A percentile compares a stretch with the other conserved stretches of the same genome.
phyloP scores from a whole-genome alignment of 2,888 invertebrate genomes.

The Clostera curtula region DNA sequence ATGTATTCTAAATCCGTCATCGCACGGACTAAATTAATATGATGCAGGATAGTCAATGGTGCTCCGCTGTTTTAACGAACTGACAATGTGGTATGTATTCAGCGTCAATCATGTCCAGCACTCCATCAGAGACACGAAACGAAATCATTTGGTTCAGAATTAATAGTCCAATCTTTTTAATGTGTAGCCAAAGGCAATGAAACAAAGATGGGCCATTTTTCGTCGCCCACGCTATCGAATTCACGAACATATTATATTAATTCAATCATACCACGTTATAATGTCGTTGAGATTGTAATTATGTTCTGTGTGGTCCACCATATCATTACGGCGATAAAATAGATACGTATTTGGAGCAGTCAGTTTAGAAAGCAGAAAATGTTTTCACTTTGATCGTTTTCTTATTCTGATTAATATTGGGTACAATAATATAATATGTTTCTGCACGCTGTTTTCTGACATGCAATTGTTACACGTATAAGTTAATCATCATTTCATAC shows the following conservation, averaged over 20 bases:
- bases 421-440: too few relatives aligned
- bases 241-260: constrained; percentile 9
- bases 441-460: too few relatives aligned
- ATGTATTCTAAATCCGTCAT: too few relatives aligned
- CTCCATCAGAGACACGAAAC: constrained; percentile 15
- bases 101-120: constrained; percentile 2
- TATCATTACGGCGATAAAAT: neutral
- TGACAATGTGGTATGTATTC: too few relatives aligned
- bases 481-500: too few relatives aligned
- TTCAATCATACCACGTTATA: constrained; percentile 8
- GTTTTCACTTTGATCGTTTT: too few relatives aligned
- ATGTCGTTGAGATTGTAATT: constrained; percentile 3
- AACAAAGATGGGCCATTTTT: constrained; percentile 25
- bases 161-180: constrained; percentile 24
- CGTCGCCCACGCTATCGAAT: constrained; percentile 21
- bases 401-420: too few relatives aligned
- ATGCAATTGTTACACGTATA: too few relatives aligned
- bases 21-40: too few relatives aligned
- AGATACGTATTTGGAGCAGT: neutral
- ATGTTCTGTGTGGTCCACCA: constrained; percentile 2
- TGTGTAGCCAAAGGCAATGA: constrained; percentile 20
- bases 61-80: too few relatives aligned
- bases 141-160: constrained; percentile 21
- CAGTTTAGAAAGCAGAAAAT: neutral
- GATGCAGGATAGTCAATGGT: too few relatives aligned